Percentiles rank a stretch among this genome's conserved stretches.
Evolutionary conservation across 2,797 vertebrate genomes (phyloP).

Genomic region (Nothura maculosa): DNA sequence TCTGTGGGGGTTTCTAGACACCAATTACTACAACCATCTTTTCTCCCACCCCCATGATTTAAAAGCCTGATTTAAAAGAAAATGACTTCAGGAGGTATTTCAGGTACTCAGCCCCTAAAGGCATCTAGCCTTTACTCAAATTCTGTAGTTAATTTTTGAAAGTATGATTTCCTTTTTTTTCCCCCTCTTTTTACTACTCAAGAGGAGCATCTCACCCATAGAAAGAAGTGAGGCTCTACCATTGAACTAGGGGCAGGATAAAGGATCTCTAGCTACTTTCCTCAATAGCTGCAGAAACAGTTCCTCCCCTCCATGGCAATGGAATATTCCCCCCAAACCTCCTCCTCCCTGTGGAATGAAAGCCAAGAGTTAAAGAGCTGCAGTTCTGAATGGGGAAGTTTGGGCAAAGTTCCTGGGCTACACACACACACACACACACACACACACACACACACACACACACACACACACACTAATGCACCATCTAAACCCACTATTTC

Average conservation of each 20-base stretch:
- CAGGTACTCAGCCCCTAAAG: not conserved
- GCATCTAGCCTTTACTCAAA: not conserved
- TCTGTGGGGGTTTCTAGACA: conserved; percentile 49
- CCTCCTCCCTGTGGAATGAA: conserved; percentile 15
- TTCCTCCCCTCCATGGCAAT: conserved; percentile 55
- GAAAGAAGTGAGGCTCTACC: conserved; percentile 52
- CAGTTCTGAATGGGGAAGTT: conserved; percentile 34
- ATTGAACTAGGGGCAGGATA: not conserved
- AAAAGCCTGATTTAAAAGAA: not conserved
- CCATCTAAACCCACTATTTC: not conserved
- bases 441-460: too few species aligned
- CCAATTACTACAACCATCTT: conserved; percentile 16
- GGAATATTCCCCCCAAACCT: conserved; percentile 44
- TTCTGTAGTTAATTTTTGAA: conserved; percentile 46
- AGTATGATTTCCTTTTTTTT: conserved; percentile 14
- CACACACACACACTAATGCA: not conserved
- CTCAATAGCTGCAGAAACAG: conserved; percentile 27
- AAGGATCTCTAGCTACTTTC: conserved; percentile 31
- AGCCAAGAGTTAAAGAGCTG: conserved; percentile 42
- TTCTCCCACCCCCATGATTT: not conserved
- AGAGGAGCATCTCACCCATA: conserved; percentile 50
- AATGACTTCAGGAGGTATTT: not conserved
- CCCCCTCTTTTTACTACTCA: not conserved
- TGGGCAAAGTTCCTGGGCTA: conserved; percentile 34
- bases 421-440: not conserved